Conservation (phyloP, 2,888 invertebrate genomes). For the Liposcelis brunnea region DNA sequence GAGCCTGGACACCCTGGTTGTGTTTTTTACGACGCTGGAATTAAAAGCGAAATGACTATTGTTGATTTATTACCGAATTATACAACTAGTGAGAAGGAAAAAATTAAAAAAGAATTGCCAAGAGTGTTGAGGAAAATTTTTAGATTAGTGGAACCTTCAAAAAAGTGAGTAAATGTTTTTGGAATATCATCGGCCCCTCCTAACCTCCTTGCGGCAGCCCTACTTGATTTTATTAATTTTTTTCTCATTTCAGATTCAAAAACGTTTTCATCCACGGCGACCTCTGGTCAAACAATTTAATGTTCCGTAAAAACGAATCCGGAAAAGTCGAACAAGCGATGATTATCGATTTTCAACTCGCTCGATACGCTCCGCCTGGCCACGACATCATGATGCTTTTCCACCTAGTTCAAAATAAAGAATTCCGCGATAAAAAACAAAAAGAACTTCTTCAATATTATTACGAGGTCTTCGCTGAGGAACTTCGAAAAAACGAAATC, state of each 20-base stretch:
- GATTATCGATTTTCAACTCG: conserved; percentile 51
- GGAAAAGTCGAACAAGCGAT: conserved; percentile 36
- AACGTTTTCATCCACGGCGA: conserved; percentile 30
- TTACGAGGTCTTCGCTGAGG: not conserved
- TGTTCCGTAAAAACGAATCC: conserved; percentile 23
- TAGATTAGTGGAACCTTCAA: conserved; percentile 12
- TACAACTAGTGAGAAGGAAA: not conserved
- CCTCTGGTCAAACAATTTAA: conserved; percentile 30
- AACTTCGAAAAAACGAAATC: conserved; percentile 22
- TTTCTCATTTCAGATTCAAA: not conserved
- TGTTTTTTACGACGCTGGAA: not conserved
- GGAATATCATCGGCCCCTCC: not conserved
- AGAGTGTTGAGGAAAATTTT: conserved; percentile 14
- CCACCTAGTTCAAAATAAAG: not conserved
- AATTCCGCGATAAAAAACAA: not conserved
- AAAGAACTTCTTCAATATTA: not conserved
- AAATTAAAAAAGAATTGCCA: not conserved
- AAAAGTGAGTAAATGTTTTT: conserved; percentile 5
- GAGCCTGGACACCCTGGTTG: not conserved
- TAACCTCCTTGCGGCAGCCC: too few relatives aligned
- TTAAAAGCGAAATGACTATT: not conserved
- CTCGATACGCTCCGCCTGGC: conserved; percentile 45
- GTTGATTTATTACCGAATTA: not conserved
- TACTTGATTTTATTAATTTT: too few relatives aligned
- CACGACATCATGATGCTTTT: conserved; percentile 39